Conservation (phyloP, 2,797 vertebrate species). For the Cynodonichthys magdalenae region DNA sequence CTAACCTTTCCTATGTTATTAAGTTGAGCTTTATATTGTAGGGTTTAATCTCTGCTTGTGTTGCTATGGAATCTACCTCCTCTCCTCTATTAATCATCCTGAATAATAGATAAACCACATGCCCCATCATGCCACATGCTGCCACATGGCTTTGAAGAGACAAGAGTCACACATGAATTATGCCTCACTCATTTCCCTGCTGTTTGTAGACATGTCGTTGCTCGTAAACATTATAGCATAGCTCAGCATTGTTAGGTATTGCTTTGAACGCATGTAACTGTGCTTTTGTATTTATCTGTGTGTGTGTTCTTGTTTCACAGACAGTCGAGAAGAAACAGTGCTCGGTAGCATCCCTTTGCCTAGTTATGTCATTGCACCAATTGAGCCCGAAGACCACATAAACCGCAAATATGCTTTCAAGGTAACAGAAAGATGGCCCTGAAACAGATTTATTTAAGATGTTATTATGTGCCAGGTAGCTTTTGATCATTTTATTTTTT, state of each 20-base stretch:
- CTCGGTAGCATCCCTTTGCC: constrained; percentile 96
- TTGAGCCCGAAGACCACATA: constrained; percentile 93
- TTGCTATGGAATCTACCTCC: constrained; percentile 42
- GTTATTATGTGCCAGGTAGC: background rate
- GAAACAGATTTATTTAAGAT: constrained; percentile 6
- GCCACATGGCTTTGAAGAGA: constrained; percentile 36
- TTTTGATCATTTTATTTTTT: background rate
- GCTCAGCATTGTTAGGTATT: constrained; percentile 16
- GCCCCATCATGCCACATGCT: constrained; percentile 49
- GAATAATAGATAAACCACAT: constrained; percentile 70
- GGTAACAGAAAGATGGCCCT: constrained; percentile 77
- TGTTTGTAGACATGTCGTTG: constrained; percentile 37
- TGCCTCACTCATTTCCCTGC: constrained; percentile 41
- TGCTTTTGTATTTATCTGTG: background rate
- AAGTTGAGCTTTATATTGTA: constrained; percentile 52
- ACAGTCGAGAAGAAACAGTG: constrained; percentile 95
- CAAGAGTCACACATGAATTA: constrained; percentile 58
- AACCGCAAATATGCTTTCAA: constrained; percentile 98
- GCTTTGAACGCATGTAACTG: constrained; percentile 22
- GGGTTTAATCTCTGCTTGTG: constrained; percentile 51
- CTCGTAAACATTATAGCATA: constrained; percentile 37
- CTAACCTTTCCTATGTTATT: constrained; percentile 43
- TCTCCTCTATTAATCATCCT: constrained; percentile 61
- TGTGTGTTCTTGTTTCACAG: constrained; percentile 73
- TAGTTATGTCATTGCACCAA: constrained; percentile 92